Percentiles rank a stretch among this genome's conserved stretches.
Evolutionary conservation across 2,797 vertebrate genomes (phyloP).

Genomic region (Poecilia wingei): DNA sequence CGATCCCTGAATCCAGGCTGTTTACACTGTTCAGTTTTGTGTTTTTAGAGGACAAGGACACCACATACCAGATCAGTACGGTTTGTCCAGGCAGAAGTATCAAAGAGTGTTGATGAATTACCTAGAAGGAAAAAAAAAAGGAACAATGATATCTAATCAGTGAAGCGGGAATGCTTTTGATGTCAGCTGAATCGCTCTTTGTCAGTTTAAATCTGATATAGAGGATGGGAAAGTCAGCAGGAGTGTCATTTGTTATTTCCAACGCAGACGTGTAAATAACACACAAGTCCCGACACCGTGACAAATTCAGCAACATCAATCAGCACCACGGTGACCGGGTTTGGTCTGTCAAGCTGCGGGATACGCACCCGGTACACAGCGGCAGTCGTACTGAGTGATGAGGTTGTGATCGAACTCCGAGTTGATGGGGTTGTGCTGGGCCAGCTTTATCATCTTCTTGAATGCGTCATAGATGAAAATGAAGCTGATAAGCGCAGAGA

Average conservation of each 20-base stretch:
- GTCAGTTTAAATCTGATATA: constrained; percentile 31
- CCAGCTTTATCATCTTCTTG: constrained; percentile 97
- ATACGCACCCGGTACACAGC: constrained; percentile 85
- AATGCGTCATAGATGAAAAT: constrained; percentile 99
- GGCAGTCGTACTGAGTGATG: constrained; percentile 87
- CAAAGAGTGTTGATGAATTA: constrained; percentile 65
- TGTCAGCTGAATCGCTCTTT: constrained; percentile 6
- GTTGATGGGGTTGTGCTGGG: constrained; percentile 91
- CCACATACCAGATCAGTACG: constrained; percentile 72
- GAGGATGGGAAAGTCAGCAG: constrained; percentile 54
- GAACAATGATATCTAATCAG: constrained; percentile 41
- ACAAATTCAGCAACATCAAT: constrained; percentile 18
- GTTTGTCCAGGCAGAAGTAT: constrained; percentile 63
- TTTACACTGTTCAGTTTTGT: not conserved
- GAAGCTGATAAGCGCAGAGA: constrained; percentile 97
- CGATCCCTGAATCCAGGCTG: not conserved
- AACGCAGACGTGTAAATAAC: constrained; percentile 31
- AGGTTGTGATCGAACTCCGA: constrained; percentile 81
- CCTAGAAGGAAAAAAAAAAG: constrained; percentile 52
- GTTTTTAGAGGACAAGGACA: constrained; percentile 6
- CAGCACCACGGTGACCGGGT: constrained; percentile 4
- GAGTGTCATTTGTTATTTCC: constrained; percentile 48
- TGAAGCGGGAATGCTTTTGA: constrained; percentile 5
- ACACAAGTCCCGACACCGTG: not conserved
- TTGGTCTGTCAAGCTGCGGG: not conserved